Conservation (phyloP, 2,888 invertebrate species). For the Cactoblastis cactorum region DNA sequence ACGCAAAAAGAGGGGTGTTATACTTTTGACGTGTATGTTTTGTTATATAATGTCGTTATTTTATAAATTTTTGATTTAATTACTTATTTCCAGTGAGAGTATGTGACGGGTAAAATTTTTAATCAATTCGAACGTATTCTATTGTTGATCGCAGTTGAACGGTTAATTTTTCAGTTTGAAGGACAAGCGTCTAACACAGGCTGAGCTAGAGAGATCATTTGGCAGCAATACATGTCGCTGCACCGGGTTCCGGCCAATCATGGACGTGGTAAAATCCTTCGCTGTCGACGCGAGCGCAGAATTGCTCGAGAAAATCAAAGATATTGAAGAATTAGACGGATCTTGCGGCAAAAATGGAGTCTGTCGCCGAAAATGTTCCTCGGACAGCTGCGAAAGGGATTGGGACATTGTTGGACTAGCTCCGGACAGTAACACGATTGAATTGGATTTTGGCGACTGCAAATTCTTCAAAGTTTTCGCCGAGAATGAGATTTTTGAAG, state of each 20-base stretch:
- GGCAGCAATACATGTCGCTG: conserved; percentile 90
- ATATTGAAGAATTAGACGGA: conserved; percentile 58
- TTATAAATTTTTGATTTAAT: no score
- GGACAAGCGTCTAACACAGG: conserved; percentile 79
- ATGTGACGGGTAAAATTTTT: no score
- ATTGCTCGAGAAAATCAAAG: conserved; percentile 66
- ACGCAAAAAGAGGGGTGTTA: no score
- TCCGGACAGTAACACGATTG: conserved; percentile 41
- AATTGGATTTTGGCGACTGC: conserved; percentile 65
- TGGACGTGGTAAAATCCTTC: conserved; percentile 87
- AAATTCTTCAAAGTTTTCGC: conserved; percentile 72
- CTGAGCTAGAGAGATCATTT: conserved; percentile 85
- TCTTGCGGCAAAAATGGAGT: conserved; percentile 36
- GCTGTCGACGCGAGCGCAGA: conserved; percentile 80
- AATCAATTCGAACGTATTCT: no score
- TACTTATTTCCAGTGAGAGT: no score
- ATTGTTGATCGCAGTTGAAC: no score
- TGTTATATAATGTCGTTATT: no score
- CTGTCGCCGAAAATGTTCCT: conserved; percentile 50
- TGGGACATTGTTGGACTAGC: conserved; percentile 42
- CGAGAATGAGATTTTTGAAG: conserved; percentile 65
- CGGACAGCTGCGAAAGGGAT: conserved; percentile 40
- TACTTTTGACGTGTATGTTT: no score
- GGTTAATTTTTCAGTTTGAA: conserved; percentile 64
- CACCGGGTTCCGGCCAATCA: conserved; percentile 87